Evolutionary conservation across 2,113 vertebrate species (phyloP), one percentile per base, ranked within the genome.

Genomic region (Empidonax traillii): DNA sequence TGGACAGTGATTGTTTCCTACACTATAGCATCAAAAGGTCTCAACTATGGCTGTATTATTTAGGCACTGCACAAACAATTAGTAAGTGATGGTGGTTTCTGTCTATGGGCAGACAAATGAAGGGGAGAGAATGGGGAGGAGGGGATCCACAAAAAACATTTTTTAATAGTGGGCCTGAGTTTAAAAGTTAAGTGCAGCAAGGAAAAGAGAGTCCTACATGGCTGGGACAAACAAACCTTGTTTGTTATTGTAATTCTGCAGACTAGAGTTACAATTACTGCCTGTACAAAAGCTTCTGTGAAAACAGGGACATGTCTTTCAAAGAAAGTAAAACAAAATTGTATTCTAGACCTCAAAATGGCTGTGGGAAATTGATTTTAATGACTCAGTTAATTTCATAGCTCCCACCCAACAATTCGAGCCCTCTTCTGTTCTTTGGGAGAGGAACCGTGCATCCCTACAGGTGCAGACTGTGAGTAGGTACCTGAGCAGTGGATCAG

Each of bases 101-200:
- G 31, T 59, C 39, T 78, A 13, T 66, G 33, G 58, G 20, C 62
- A 76, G 53, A 72, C 12, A 82, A 81, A 72, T 39, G 20, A 83
- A 58, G 7, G 12, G 20, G 17, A 17, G 10, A 4, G 27, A 14
- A 4, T 12, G 10, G 16, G 5, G 5, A 6, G 8, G 8, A 3
- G 3, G 6, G 20, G 85, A n/a, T 20, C 14, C 41, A 87, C n/a
- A 14, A 35, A 59, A 66, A 79, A n/a, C 1, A 12, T 43, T 82
- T 81, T 51, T 80, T 28, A 43, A 5, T 23, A 88, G 10, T 22
- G 12, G 13, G 6, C 10, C 12, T 10, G 53, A 73, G 41, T 90
- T 88, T 72, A 53, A 81, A 93, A 90, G n/a, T n/a, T 85, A n/a
- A 37, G 8, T 85, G 65, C 68, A 71, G 23, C 25, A 79, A 72